A percentile compares a stretch with the other conserved stretches of the same genome.
phyloP scores from a whole-genome alignment of 2,888 invertebrate genomes.

The Diabrotica balteata region DNA sequence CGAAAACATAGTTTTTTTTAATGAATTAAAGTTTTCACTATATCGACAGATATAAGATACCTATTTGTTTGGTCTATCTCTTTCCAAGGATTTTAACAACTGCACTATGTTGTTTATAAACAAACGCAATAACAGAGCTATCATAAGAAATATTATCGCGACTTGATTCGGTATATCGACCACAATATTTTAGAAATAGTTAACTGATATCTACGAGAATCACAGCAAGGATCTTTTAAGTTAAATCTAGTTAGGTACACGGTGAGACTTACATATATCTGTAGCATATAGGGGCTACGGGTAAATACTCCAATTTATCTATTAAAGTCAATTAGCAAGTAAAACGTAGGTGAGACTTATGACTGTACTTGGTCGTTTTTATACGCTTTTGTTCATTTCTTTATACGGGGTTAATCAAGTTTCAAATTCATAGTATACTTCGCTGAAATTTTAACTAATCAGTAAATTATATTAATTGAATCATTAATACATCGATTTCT shows the following conservation, averaged over 20 bases:
- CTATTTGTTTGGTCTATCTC: neutral
- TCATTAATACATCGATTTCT: too few relatives aligned
- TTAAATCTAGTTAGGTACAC: neutral
- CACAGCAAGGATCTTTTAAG: neutral
- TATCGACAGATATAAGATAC: neutral
- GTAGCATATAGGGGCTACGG: slow-evolving; percentile 28
- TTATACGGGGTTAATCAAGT: slow-evolving; percentile 4
- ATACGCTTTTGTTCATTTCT: neutral
- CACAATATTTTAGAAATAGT: too few relatives aligned
- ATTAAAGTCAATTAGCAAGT: slow-evolving; percentile 59
- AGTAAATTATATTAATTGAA: too few relatives aligned
- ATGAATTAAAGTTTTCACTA: neutral
- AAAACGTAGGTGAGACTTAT: slow-evolving; percentile 47
- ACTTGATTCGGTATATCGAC: neutral
- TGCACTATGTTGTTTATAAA: neutral
- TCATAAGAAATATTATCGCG: slow-evolving; percentile 2
- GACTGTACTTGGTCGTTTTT: slow-evolving; percentile 13
- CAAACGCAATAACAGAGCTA: neutral
- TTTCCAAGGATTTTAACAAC: neutral
- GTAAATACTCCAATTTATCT: slow-evolving; percentile 57
- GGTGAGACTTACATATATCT: slow-evolving; percentile 18
- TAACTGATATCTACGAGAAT: too few relatives aligned
- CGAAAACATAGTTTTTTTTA: slow-evolving; percentile 9
- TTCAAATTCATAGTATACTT: neutral
- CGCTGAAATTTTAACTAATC: too few relatives aligned